phyloP scores from a whole-genome alignment of 2,113 vertebrate genomes.

The Poecile atricapillus region DNA sequence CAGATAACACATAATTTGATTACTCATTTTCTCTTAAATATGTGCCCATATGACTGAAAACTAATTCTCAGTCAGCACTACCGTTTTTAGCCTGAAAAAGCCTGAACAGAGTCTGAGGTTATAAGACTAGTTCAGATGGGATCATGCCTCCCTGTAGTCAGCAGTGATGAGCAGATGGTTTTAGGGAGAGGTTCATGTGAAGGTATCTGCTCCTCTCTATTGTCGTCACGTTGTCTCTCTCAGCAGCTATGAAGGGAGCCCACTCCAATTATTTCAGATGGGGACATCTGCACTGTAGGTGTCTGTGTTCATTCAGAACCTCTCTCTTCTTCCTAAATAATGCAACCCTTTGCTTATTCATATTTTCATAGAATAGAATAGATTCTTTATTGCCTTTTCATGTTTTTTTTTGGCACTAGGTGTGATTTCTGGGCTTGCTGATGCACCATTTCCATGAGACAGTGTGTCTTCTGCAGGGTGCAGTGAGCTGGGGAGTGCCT shows the following conservation, averaged over 20 bases:
- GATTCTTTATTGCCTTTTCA: not conserved
- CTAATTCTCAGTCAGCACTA: not conserved
- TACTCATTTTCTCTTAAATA: not conserved
- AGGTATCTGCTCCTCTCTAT: not conserved
- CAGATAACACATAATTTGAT: conserved; percentile 1
- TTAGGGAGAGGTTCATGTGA: not conserved
- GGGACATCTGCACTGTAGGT: not conserved
- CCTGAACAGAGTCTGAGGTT: not conserved
- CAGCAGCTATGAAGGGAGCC: not conserved
- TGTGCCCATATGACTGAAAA: not conserved
- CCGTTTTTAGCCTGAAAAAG: not conserved
- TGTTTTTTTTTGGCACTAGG: not conserved
- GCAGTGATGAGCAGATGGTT: not conserved
- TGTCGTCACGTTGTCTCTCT: not conserved
- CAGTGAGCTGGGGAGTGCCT: not conserved
- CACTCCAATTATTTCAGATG: not conserved
- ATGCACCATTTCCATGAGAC: not conserved
- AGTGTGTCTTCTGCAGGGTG: not conserved
- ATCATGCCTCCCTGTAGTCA: not conserved
- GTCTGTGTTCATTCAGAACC: not conserved
- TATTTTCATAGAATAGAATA: not conserved
- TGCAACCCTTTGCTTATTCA: not conserved
- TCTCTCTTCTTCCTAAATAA: not conserved
- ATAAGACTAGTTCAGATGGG: not conserved
- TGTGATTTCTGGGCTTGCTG: not conserved